Evolutionary conservation across 1,140 invertebrate species (phyloP), one percentile per base, ranked within the genome.

Genomic region (Cydia amplana): DNA sequence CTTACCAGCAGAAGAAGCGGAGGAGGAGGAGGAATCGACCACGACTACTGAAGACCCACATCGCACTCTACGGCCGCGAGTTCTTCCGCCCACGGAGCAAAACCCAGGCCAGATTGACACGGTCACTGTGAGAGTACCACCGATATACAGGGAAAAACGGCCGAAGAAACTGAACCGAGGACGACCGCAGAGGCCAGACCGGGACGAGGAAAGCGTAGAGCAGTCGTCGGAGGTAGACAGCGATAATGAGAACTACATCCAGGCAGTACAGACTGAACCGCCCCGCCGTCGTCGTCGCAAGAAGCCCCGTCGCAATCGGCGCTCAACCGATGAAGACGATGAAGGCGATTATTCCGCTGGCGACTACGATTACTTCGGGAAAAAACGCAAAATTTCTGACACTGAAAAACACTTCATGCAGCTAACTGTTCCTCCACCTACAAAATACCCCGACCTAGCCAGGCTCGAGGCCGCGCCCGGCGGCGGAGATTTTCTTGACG

Each of bases 51-150:
- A 93, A 75, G 87, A 93, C 74, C 93, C 92, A 2, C 84, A 85
- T 20, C 81, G 85, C 63, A 80, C 83, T 4, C 79, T 93, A 18
- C 85, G 85, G 51, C 92, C 93, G 0, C 87, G 90, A 7, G 88
- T 93, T 9, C 77, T 93, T 10, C 93, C 93, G 0, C 93, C 92
- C 0, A 93, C 92, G 1, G 92, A 93, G 76, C 89, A 93, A 43
- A 91, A 93, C 74, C 93, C 93, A 0, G 88, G 87, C 16, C 87
- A 93, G 79, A 93, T 93, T 7, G 93, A 93, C 72, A 93, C 93
- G 2, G 86, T 93, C 1, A 93, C 93, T 9, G 93, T 93, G 16
- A 79, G 91, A 40, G 91, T 93, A 25, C 93, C 93, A 0, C 92
- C 93, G 0, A 93, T 93, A 72, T 92, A 93, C 74, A 89, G 85